These are phyloP conservation scores for honey bee (Apis mellifera) DNA, from an alignment of 1,140 invertebrate species.

Conservation along the genomic window DNA sequence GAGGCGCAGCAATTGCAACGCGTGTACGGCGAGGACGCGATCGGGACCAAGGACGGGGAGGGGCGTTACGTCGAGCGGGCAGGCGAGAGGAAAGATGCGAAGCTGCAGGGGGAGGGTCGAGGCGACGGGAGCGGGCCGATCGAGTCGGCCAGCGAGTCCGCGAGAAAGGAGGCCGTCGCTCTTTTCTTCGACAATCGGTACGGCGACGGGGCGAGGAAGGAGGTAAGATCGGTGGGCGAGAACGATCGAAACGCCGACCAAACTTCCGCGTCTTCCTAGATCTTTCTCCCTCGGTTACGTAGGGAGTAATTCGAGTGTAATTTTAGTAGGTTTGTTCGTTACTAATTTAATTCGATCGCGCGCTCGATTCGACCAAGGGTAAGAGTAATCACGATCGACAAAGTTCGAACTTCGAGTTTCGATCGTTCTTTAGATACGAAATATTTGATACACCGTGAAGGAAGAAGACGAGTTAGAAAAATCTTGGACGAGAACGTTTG, in stretches of 20 bases:
- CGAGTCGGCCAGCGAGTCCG: conserved; percentile 25
- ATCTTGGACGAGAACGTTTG: no score
- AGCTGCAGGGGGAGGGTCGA: conserved; percentile 35
- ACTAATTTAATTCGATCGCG: not conserved
- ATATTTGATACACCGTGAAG: no score
- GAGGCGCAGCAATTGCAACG: conserved; percentile 67
- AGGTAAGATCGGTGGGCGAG: conserved; percentile 65
- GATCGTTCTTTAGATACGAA: no score
- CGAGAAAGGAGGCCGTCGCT: conserved; percentile 64
- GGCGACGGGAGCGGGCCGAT: conserved; percentile 10
- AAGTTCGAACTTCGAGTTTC: no score
- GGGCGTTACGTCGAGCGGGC: no score
- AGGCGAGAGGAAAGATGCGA: conserved; percentile 32
- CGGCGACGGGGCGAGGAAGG: conserved; percentile 64
- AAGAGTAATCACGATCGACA: no score
- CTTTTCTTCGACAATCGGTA: conserved; percentile 72
- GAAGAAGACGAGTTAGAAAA: no score
- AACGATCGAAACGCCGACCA: conserved; percentile 21
- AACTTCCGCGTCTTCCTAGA: conserved; percentile 44
- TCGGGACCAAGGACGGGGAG: no score
- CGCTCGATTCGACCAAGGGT: no score
- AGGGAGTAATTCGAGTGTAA: no score
- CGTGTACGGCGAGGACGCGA: conserved; percentile 54
- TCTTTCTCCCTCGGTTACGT: not conserved
- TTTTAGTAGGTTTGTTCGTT: not conserved